Conservation (phyloP, 2,888 invertebrate genomes). For the Agonopterix subpropinquella region DNA sequence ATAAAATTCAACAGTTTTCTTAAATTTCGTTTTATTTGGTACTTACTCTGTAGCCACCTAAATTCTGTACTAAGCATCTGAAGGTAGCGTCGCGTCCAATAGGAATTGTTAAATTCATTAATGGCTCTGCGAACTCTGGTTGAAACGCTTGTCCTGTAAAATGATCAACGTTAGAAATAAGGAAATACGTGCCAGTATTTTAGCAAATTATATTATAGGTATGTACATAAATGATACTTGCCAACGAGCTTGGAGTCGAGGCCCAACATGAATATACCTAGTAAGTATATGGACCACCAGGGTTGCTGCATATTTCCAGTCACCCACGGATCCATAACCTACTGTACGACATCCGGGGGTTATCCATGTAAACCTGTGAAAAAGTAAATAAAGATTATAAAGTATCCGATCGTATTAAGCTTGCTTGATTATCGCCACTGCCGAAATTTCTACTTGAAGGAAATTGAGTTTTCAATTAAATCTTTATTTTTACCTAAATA, state of each 20-base stretch:
- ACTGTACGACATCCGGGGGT: too few species aligned
- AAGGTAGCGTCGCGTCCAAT: conserved; percentile 92
- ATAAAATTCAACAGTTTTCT: conserved; percentile 1
- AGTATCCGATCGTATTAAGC: too few species aligned
- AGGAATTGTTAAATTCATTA: conserved; percentile 89
- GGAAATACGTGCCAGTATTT: neutral
- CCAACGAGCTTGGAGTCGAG: conserved; percentile 63
- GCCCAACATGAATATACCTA: conserved; percentile 58
- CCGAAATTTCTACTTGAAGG: too few species aligned
- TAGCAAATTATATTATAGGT: neutral
- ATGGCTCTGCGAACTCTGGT: conserved; percentile 89
- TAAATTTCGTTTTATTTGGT: conserved; percentile 2
- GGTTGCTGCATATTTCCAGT: conserved; percentile 56
- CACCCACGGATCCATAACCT: conserved; percentile 4
- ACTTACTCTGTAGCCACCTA: conserved; percentile 92
- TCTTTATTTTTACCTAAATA: too few species aligned
- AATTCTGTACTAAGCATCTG: conserved; percentile 89
- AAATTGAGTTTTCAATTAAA: too few species aligned
- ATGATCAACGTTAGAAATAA: neutral
- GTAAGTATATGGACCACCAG: conserved; percentile 51
- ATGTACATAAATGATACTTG: conserved; percentile 21
- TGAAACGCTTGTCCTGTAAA: conserved; percentile 82
- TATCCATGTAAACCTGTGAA: too few species aligned
- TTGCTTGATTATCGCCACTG: too few species aligned
- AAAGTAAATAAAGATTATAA: too few species aligned